These are phyloP conservation scores for Luidia sarsii DNA, from an alignment of 53 echinoderm and acorn worm species.

Conservation along the genomic window DNA sequence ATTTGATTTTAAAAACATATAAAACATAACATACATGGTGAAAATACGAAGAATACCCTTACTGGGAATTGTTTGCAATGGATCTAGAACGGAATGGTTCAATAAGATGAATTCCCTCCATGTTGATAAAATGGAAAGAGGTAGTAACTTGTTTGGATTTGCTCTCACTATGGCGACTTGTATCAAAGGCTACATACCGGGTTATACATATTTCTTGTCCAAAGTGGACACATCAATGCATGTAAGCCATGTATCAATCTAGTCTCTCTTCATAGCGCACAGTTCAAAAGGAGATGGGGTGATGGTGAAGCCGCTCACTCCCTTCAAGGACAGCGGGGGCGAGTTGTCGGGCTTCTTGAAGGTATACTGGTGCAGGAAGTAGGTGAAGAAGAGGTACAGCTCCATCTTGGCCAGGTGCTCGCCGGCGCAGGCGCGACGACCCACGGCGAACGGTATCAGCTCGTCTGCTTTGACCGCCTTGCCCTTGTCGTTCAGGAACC, in stretches of 20 bases:
- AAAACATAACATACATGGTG: too few relatives aligned
- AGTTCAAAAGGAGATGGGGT: constrained; percentile 25
- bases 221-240: too few relatives aligned
- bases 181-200: too few relatives aligned
- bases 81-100: too few relatives aligned
- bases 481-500: constrained; percentile 44
- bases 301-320: constrained; percentile 26
- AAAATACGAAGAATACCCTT: too few relatives aligned
- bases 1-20: too few relatives aligned
- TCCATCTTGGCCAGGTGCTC: constrained; percentile 56
- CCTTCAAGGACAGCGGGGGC: constrained; percentile 27
- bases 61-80: too few relatives aligned
- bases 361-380: constrained; percentile 58
- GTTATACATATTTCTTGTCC: too few relatives aligned
- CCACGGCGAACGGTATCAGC: constrained; percentile 46
- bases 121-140: too few relatives aligned
- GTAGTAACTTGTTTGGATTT: too few relatives aligned
- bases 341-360: constrained; percentile 53
- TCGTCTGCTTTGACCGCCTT: constrained; percentile 13
- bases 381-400: constrained; percentile 29
- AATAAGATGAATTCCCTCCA: too few relatives aligned
- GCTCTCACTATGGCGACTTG: too few relatives aligned
- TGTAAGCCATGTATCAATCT: neutral
- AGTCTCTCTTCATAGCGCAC: constrained; percentile 54
- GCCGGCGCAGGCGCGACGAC: constrained; percentile 45